Base-by-base conservation (phyloP, 1,140 invertebrate genomes). In the Muscidifurax raptorellus region DNA sequence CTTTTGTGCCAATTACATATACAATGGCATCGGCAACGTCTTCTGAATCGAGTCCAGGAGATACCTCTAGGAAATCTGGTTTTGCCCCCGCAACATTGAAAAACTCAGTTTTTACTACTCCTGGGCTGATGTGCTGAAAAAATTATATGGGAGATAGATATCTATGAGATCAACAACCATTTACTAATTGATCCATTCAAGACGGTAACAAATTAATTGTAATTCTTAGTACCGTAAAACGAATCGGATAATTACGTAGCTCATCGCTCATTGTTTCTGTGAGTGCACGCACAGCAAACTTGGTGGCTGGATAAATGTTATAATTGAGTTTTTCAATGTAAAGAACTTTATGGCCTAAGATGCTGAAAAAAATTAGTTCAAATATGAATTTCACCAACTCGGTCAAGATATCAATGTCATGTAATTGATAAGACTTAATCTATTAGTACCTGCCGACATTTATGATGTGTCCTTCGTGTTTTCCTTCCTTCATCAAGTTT, bases 381-480 rank as follows among this genome's bases (percentile, higher is more conserved):
- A 32, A 71, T 69, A 27, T 25, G 12, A 30, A 71, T 71, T 10
- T 74, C 5, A 40, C 25, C 4, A 67, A 25, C n/a, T n/a, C n/a
- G n/a, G n/a, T 67, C 15, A 52, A 32, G 32, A 32, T 2, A 32
- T 32, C 12, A 52, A 18, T 67, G 12, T 1, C 27, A 2, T 3
- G 1, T 28, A 67, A 67, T 25, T 28, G 30, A 13, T 69, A 27
- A 67, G 7, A 25, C 27, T 25, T 67, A 15, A 67, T 28, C 18
- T 7, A 32, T 44, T 13, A 7, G n/a, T 72, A 85, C 84, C 84
- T 85, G 77, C 79, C 79, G 9, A 85, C 12, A n/a, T 85, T 80
- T 44, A 85, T 81, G 4, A 84, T 66, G 25, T 80, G 83, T 7
- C 83, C 83, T 80, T 84, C 83, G 12, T 83, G 71, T 1, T 72